Percentiles rank a stretch among this genome's conserved stretches.
Evolutionary conservation across 2,113 vertebrate species (phyloP).

Genomic region (Marmota monax): DNA sequence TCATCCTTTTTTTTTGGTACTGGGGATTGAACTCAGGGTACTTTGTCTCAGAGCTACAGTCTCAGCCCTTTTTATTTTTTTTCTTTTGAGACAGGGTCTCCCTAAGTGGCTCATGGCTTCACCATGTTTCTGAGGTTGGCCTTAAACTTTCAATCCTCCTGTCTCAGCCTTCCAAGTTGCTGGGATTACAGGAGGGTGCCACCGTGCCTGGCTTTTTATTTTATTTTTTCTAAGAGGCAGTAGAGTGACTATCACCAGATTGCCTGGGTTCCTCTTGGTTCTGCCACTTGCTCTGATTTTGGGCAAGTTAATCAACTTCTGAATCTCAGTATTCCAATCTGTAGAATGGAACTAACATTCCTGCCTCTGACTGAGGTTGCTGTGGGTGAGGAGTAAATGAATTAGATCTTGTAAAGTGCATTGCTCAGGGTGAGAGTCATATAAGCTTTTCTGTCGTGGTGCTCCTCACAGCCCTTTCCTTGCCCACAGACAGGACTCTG

Average conservation of each 20-base stretch:
- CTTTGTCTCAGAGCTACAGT: too few relatives aligned
- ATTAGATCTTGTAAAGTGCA: neutral
- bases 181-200: too few relatives aligned
- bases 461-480: neutral
- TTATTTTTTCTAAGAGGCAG: neutral
- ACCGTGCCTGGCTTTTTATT: too few relatives aligned
- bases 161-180: too few relatives aligned
- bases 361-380: fast-evolving
- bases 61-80: too few relatives aligned
- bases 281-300: neutral
- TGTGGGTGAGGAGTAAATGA: neutral
- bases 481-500: neutral
- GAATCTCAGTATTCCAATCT: neutral
- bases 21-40: too few relatives aligned
- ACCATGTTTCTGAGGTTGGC: too few relatives aligned
- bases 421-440: fast-evolving
- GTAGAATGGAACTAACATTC: neutral
- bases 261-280: neutral
- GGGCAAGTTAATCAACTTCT: too few relatives aligned
- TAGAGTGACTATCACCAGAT: too few relatives aligned
- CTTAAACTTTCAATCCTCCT: too few relatives aligned
- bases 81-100: too few relatives aligned
- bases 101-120: too few relatives aligned
- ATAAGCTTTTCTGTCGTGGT: fast-evolving
- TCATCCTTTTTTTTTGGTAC: fast-evolving